Base-by-base conservation (phyloP, 2,797 vertebrate genomes). In the Danio tinwini region DNA sequence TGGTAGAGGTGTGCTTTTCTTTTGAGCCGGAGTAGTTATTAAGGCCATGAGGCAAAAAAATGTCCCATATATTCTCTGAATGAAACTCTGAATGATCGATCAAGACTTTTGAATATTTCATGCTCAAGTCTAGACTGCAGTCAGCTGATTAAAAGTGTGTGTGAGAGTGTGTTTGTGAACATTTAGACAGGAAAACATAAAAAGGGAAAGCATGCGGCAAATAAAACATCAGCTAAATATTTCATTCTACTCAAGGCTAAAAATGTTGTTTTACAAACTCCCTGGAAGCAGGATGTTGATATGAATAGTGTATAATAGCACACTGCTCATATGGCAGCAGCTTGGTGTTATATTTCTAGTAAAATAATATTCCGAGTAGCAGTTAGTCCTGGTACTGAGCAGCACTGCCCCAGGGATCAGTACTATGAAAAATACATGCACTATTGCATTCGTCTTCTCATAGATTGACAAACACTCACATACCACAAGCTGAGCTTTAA, bases 321-420 rank as follows among this genome's bases (percentile, higher is more conserved):
- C 7, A 17, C 40, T 16, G 50, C 47, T 45, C 49, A 49, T 56
- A 40, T 39, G 37, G n/a, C n/a, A 39, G 59, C 44, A 47, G 17
- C 19, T 56, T n/a, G 16, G n/a, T 17, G 63, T 63, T 19, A 45
- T 59, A 58, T 56, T 58, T 52, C 10, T 44, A 63, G 69, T 37
- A 58, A 68, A 80, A 80, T 40, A 59, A 37, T 74, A 56, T 80
- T 80, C 16, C 42, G n/a, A 65, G 45, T 9, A 17, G 59, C 49
- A 58, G 29, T 58, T 72, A 53, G 47, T 67, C 53, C 50, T 63
- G 69, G 6, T 76, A 16, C 14, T 70, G 14, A 29, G 49, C 11
- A 29, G 49, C 8, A 69, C 19, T 44, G 69, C 17, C 29, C 13
- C 9, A 21, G 50, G 61, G 3, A 42, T 64, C 17, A 52, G 58